Conservation (phyloP, 2,888 invertebrate genomes). For the Leucoma salicis region DNA sequence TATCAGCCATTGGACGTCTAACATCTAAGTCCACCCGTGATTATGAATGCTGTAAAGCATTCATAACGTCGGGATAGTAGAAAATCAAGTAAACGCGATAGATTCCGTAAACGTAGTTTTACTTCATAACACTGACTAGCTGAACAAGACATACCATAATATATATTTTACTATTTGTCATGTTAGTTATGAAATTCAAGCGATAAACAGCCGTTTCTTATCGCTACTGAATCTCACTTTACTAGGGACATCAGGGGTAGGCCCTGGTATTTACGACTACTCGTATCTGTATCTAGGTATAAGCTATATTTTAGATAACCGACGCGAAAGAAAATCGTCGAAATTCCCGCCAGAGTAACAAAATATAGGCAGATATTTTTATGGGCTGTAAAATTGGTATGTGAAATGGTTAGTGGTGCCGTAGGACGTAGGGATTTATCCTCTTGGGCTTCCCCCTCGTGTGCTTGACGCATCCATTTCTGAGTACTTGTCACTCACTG, state of each 20-base stretch:
- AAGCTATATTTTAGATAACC: conserved; percentile 22
- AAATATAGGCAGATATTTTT: conserved; percentile 60
- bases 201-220: neutral
- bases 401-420: conserved; percentile 47
- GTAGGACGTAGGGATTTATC: conserved; percentile 32
- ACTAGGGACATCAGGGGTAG: conserved; percentile 3
- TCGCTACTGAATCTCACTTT: neutral
- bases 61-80: too few relatives aligned
- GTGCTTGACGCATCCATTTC: conserved; percentile 28
- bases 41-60: too few relatives aligned
- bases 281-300: conserved; percentile 16
- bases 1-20: too few relatives aligned
- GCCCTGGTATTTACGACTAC: conserved; percentile 16
- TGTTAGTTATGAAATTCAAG: neutral
- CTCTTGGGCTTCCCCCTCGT: conserved; percentile 20
- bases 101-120: too few relatives aligned
- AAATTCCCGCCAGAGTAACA: conserved; percentile 45
- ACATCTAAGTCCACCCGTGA: too few relatives aligned
- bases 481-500: conserved; percentile 28
- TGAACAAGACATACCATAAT: too few relatives aligned
- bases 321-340: conserved; percentile 44
- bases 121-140: too few relatives aligned
- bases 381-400: conserved; percentile 58
- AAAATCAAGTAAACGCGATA: too few relatives aligned
- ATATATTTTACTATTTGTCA: too few relatives aligned